These are phyloP conservation scores for Cheilosia soror DNA, from an alignment of 2,888 invertebrate species.

Conservation along the genomic window DNA sequence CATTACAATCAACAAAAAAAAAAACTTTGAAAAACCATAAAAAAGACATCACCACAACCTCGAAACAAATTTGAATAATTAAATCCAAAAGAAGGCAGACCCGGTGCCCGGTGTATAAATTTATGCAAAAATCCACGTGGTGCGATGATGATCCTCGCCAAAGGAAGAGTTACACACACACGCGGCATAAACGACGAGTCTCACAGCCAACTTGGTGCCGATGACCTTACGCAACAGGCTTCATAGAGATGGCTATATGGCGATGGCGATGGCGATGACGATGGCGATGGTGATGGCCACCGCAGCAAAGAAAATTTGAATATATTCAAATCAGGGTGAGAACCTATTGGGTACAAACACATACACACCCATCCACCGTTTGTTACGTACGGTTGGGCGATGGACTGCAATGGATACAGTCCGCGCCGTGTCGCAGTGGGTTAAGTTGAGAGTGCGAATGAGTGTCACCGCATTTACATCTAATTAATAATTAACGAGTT, in stretches of 20 bases:
- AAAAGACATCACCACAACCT: constrained; percentile 12
- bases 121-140: constrained; percentile 76
- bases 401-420: not conserved
- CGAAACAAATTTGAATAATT: constrained; percentile 73
- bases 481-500: constrained; percentile 75
- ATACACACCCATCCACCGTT: not conserved
- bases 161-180: constrained; percentile 53
- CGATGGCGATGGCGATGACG: not conserved
- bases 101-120: constrained; percentile 67
- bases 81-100: constrained; percentile 67
- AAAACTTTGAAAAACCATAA: constrained; percentile 38
- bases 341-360: constrained; percentile 65
- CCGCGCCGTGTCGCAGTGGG: not conserved
- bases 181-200: constrained; percentile 1
- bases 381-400: too few species aligned
- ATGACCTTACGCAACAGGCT: constrained; percentile 75
- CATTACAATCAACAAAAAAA: constrained; percentile 54
- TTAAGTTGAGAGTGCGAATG: constrained; percentile 39
- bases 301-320: constrained; percentile 72
- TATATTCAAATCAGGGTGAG: constrained; percentile 75
- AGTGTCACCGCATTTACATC: constrained; percentile 71
- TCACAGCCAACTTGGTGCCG: constrained; percentile 50
- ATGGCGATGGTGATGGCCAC: constrained; percentile 46
- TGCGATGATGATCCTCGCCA: constrained; percentile 67
- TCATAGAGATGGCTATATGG: constrained; percentile 22